Conservation (phyloP, 2,888 invertebrate genomes). For the Macrosiphum euphorbiae region DNA sequence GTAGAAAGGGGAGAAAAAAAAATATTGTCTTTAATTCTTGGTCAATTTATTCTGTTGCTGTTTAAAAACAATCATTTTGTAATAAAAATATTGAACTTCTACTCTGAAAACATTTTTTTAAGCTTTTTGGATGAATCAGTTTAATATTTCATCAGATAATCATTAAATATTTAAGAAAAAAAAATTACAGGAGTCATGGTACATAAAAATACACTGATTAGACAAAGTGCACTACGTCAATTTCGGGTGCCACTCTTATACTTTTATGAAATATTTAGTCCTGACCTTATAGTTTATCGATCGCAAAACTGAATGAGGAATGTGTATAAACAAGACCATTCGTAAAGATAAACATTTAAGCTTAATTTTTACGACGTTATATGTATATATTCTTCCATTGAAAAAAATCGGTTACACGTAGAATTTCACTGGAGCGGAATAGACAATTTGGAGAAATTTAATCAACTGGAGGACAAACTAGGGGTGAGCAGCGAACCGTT, state of each 20-base stretch:
- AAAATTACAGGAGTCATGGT: neutral
- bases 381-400: conserved; percentile 2
- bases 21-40: conserved; percentile 5
- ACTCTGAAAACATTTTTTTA: neutral
- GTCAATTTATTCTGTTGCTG: neutral
- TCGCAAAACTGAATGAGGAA: neutral
- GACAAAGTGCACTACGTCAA: neutral
- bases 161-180: neutral
- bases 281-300: neutral
- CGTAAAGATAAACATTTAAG: conserved; percentile 27
- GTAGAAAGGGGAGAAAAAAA: conserved; percentile 7
- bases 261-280: neutral
- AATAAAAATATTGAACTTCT: neutral
- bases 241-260: neutral
- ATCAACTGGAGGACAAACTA: conserved; percentile 41
- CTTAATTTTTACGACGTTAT: conserved; percentile 40
- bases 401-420: conserved; percentile 21
- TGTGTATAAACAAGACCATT: neutral
- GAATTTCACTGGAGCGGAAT: conserved; percentile 32
- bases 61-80: neutral
- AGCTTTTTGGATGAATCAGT: neutral
- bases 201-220: conserved; percentile 15
- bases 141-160: neutral
- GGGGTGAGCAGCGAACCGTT: conserved; percentile 55
- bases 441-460: conserved; percentile 56